phyloP scores from a whole-genome alignment of 2,888 invertebrate species.

The Oeneis ivallda region DNA sequence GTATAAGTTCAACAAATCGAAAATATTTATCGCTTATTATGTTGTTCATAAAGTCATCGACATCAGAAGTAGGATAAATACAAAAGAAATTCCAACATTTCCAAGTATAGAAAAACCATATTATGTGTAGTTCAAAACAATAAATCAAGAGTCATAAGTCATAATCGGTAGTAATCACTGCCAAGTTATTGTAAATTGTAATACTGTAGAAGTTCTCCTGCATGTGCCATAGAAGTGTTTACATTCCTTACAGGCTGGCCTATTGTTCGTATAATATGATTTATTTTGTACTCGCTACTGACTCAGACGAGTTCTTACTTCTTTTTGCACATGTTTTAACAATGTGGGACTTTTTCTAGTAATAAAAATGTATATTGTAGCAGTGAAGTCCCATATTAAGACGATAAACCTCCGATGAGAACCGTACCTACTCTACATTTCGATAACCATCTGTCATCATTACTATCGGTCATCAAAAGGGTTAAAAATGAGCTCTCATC shows the following conservation, averaged over 20 bases:
- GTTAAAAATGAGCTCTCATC: too few relatives aligned
- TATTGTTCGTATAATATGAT: constrained; percentile 24
- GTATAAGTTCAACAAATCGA: not conserved
- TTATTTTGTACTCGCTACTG: constrained; percentile 15
- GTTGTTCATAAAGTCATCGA: not conserved
- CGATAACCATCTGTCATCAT: too few relatives aligned
- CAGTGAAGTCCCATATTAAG: not conserved
- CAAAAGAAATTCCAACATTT: not conserved
- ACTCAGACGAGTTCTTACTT: constrained; percentile 10
- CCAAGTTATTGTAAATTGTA: constrained; percentile 1
- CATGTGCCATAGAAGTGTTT: constrained; percentile 15
- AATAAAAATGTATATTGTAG: constrained; percentile 22
- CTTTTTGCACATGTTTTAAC: constrained; percentile 30
- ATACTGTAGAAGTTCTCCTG: constrained; percentile 11
- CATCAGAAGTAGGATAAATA: constrained; percentile 5
- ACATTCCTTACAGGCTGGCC: constrained; percentile 21
- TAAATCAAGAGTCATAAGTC: not conserved
- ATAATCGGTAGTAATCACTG: constrained; percentile 16
- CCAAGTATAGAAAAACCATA: not conserved
- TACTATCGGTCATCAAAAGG: too few relatives aligned
- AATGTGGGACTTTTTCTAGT: constrained; percentile 19
- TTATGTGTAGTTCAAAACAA: constrained; percentile 8
- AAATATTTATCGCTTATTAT: not conserved
- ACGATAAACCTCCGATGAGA: too few relatives aligned
- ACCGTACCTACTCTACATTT: too few relatives aligned